These are phyloP conservation scores for Macheiramphus alcinus DNA, from an alignment of 2,113 vertebrate species.

Conservation along the genomic window DNA sequence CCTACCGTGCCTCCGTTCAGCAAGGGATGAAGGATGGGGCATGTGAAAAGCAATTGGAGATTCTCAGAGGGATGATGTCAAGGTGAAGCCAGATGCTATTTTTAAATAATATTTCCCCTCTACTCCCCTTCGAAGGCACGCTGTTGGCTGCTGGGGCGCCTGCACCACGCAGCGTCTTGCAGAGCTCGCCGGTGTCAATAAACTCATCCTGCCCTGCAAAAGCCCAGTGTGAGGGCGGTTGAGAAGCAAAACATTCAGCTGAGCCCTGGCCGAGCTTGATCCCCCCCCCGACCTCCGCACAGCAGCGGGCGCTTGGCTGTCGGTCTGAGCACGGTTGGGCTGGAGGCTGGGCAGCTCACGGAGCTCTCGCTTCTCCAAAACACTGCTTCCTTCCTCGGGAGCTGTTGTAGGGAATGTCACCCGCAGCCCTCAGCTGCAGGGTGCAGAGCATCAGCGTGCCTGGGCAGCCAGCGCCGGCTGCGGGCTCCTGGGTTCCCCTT, in stretches of 20 bases:
- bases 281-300: rapidly evolving
- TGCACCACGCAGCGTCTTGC: not conserved
- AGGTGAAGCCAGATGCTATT: not conserved
- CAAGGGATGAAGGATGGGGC: not conserved
- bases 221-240: not conserved
- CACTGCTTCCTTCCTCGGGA: not conserved
- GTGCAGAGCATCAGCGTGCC: rapidly evolving
- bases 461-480: not conserved
- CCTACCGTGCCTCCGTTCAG: not conserved
- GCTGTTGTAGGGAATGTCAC: not conserved
- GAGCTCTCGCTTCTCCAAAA: not conserved
- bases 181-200: not conserved
- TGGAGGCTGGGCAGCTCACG: not conserved
- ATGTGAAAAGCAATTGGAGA: not conserved
- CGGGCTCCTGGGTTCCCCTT: not conserved
- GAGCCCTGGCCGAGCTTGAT: not conserved
- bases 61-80: not conserved
- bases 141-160: not conserved
- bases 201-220: not conserved
- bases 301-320: not conserved
- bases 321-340: not conserved
- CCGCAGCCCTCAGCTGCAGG: rapidly evolving
- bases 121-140: not conserved
- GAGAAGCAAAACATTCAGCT: not conserved
- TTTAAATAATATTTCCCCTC: not conserved